These are phyloP conservation scores for Phasianus colchicus DNA, from an alignment of 2,113 vertebrate species.

Conservation along the genomic window DNA sequence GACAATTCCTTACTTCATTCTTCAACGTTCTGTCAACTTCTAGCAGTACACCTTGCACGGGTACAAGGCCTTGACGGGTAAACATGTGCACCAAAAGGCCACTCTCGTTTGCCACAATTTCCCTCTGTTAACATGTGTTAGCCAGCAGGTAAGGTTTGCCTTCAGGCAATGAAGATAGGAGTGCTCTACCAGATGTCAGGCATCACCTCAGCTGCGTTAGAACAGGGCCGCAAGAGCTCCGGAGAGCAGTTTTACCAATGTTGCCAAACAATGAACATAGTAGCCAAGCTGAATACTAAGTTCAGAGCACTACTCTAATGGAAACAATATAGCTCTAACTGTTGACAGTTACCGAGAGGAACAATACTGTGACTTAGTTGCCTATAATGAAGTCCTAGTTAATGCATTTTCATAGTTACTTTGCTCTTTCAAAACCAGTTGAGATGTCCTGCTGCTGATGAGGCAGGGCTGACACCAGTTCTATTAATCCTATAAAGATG, in stretches of 20 bases:
- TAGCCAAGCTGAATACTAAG: not conserved
- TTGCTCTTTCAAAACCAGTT: not conserved
- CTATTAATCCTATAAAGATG: not conserved
- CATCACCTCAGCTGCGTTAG: not conserved
- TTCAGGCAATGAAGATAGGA: not conserved
- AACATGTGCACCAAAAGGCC: not conserved
- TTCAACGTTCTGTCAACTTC: not conserved
- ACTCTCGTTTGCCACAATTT: not conserved
- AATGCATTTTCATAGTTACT: not conserved
- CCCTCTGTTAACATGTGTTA: not conserved
- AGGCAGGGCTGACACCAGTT: not conserved
- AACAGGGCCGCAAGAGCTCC: not conserved
- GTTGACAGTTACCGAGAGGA: not conserved
- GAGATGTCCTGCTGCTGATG: not conserved
- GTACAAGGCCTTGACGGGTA: not conserved
- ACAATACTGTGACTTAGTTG: not conserved
- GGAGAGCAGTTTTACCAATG: not conserved
- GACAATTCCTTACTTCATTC: not conserved
- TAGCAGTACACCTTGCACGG: not conserved
- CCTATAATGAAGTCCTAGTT: not conserved
- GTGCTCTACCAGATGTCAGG: not conserved
- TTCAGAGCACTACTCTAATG: not conserved
- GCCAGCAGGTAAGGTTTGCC: not conserved
- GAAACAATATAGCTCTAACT: not conserved
- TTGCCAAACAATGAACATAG: not conserved